Evolutionary conservation across 1,140 invertebrate species (phyloP), one percentile per base, ranked within the genome.

Genomic region (Saccostrea echinata): DNA sequence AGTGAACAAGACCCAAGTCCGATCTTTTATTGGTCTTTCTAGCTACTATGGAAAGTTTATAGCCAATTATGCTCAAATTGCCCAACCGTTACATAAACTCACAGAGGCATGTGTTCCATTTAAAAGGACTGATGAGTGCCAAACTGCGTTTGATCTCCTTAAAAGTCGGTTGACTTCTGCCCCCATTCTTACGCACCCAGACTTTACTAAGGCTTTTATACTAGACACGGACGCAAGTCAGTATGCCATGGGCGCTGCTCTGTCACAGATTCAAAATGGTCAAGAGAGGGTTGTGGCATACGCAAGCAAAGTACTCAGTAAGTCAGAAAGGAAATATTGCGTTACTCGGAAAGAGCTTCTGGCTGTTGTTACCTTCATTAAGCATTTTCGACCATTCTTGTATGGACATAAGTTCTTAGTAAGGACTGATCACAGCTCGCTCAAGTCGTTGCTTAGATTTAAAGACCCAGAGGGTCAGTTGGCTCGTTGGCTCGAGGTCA

Each of bases 171-270:
- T 94, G 51, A 90, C 80, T 30, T 86, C 24, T 3, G 21, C 86
- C 27, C 90, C 93, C 8, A 87, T 92, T 35, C 86, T 94, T 76
- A 35, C 53, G 35, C 91, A 91, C 84, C 92, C 92, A 61, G 90
- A 95, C 88, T 92, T 92, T 68, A 71, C 51, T 3, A 89, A 93
- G 89, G 91, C 90, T 0, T 94, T 94, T 55, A 93, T 93, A 1
- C 87, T 95, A 1, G 93, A 94, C 55, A 94, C 93, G 0, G 95
- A 96, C 89, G 94, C 94, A 27, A 94, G 93, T 53, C 91, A 94
- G 13, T 90, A 91, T 90, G 92, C 93, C 11, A 90, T 95, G 61
- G 94, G 93, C 13, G 94, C 93, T n/a, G 92, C 94, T 16, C 53
- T 95, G 18, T 91, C 92, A 27, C 94, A 95, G 90, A 88, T 91